phyloP scores from a whole-genome alignment of 2,113 vertebrate genomes.

The Cercocebus atys region DNA sequence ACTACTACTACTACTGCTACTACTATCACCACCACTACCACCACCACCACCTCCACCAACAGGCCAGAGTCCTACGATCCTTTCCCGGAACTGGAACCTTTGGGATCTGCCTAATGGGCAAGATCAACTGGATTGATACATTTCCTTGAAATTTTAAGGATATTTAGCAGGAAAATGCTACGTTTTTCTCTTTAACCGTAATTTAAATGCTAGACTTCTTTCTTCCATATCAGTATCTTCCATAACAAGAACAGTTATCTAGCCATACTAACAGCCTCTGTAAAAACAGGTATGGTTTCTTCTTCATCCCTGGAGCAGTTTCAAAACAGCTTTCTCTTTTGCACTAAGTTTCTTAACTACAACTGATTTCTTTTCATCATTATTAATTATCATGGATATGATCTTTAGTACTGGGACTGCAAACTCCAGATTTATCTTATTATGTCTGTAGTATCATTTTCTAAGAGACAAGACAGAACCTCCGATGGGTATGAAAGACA shows the following conservation, averaged over 20 bases:
- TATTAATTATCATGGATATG: not conserved
- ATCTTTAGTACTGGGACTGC: not conserved
- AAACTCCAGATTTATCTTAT: constrained; percentile 35
- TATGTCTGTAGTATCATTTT: not conserved
- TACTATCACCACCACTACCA: not conserved
- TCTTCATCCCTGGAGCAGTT: not conserved
- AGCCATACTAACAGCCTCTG: not conserved
- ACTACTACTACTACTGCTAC: no score
- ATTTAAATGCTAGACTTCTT: constrained; percentile 19
- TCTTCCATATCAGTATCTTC: not conserved
- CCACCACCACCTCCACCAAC: not conserved
- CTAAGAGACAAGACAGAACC: not conserved
- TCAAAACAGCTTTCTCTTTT: not conserved
- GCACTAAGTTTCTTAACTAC: not conserved
- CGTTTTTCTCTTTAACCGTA: not conserved
- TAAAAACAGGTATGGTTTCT: not conserved
- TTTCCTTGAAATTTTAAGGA: constrained; percentile 28
- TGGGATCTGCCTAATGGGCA: not conserved
- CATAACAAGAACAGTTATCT: constrained; percentile 7
- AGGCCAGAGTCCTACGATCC: not conserved
- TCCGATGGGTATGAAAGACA: not conserved
- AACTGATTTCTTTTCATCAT: not conserved
- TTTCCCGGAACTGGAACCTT: not conserved
- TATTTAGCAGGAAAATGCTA: not conserved
- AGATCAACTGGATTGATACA: not conserved